phyloP scores from a whole-genome alignment of 2,797 vertebrate genomes.

The Melanotaenia boesemani region DNA sequence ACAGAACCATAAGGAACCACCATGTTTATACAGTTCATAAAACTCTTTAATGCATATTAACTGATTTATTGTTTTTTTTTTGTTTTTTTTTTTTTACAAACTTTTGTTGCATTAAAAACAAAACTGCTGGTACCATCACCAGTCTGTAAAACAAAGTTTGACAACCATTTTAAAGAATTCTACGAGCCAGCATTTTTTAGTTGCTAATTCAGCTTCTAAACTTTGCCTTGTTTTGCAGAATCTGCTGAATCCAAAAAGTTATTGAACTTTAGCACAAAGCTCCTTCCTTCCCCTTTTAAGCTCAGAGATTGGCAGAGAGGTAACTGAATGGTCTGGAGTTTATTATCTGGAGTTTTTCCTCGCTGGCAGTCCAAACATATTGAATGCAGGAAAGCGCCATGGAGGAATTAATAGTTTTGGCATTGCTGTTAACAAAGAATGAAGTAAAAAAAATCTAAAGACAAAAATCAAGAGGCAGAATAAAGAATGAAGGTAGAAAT shows the following conservation, averaged over 20 bases:
- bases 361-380: constrained; percentile 57
- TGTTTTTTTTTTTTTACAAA: neutral
- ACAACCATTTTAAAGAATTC: neutral
- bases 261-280: constrained; percentile 10
- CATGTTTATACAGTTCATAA: neutral
- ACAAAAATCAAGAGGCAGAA: neutral
- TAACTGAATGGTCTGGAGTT: constrained; percentile 60
- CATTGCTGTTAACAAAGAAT: constrained; percentile 15
- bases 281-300: neutral
- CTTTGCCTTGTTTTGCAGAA: constrained; percentile 4
- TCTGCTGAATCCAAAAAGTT: constrained; percentile 29
- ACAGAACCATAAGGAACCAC: neutral
- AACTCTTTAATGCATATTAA: too few species aligned
- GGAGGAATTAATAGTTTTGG: constrained; percentile 28
- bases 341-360: constrained; percentile 57
- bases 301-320: constrained; percentile 18
- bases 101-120: neutral
- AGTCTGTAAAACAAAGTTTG: neutral
- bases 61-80: neutral
- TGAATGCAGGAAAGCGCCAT: constrained; percentile 2
- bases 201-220: constrained; percentile 8
- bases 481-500: neutral
- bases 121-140: neutral
- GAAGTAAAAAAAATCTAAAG: constrained; percentile 2
- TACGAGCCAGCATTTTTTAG: neutral